Evolutionary conservation across 2,888 invertebrate species (phyloP), one percentile per base, ranked within the genome.

Genomic region (Watsonalla binaria): DNA sequence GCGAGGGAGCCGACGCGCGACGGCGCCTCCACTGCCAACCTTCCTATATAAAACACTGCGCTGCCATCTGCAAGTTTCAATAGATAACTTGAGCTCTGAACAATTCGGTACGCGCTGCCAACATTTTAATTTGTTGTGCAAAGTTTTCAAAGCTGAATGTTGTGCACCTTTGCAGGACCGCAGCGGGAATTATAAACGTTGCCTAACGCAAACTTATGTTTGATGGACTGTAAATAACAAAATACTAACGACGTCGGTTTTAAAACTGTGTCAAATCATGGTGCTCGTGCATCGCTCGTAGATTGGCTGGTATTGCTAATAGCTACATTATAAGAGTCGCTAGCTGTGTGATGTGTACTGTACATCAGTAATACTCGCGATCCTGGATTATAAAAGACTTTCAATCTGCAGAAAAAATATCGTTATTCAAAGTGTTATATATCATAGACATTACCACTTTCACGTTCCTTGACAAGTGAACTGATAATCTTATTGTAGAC

Each of bases 1-100:
- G 74, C 51, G 65, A 54, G 69, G 65, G 70, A 70, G 68, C 62
- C 57, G 64, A 69, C 60, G 65, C 70, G 57, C 68, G 75, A 69
- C 74, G 75, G 64, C 75, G 72, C 55, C 62, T 57, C 71, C 71
- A 69, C 74, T 70, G 72, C 72, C 80, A 78, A 77, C 84, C 76
- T 78, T 81, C 72, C 80, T 84, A 78, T 86, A 90, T 90, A 90
- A 84, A 90, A 88, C 79, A 86, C 84, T 78, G 81, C 85, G 82
- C 88, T 83, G 90, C 89, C 90, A 88, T 90, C 90, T 90, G 84
- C 86, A 86, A 84, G 90, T 88, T 89, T 87, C 84, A 89, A 90
- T 90, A 85, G 85, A 84, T 84, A 90, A 90, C 90, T 87, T 82
- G 87, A 82, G 76, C 80, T 82, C 84, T 81, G 82, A 83, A 79